A percentile compares a stretch with the other conserved stretches of the same genome.
Evolutionary conservation across 2,797 vertebrate genomes (phyloP).

Genomic region (Thamnophis elegans): DNA sequence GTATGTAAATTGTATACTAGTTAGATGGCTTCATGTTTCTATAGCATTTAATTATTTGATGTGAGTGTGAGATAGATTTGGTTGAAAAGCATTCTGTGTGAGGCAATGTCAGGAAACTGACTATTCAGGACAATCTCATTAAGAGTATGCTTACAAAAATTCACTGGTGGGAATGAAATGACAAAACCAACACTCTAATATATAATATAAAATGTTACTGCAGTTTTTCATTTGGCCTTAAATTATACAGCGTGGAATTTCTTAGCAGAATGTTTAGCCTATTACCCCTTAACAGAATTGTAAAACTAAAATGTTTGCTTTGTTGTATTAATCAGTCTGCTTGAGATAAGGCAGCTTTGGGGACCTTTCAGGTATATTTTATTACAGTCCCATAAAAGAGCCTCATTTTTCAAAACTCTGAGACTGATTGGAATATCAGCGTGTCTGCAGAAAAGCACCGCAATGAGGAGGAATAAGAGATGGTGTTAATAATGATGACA

Average conservation of each 20-base stretch:
- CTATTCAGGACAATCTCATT: slow-evolving; percentile 24
- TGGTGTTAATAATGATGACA: neutral
- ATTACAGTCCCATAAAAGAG: neutral
- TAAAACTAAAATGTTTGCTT: slow-evolving; percentile 14
- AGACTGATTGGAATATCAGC: slow-evolving; percentile 1
- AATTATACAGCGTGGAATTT: slow-evolving; percentile 5
- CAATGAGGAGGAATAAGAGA: slow-evolving; percentile 1
- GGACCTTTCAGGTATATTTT: neutral
- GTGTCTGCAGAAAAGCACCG: slow-evolving; percentile 20
- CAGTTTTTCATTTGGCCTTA: neutral
- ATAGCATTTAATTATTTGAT: neutral
- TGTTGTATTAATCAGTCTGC: neutral
- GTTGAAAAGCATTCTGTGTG: neutral
- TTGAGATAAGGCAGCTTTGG: neutral
- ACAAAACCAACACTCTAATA: neutral
- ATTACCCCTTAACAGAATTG: neutral
- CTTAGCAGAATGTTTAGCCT: slow-evolving; percentile 7
- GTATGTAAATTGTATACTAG: neutral
- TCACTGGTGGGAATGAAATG: neutral
- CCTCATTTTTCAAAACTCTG: neutral
- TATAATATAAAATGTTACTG: neutral
- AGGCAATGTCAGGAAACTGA: slow-evolving; percentile 37
- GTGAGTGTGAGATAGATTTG: neutral
- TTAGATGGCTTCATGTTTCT: neutral
- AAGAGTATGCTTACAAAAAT: neutral